Base-by-base conservation (phyloP, 2,113 vertebrate species). In the Dinomys branickii region DNA sequence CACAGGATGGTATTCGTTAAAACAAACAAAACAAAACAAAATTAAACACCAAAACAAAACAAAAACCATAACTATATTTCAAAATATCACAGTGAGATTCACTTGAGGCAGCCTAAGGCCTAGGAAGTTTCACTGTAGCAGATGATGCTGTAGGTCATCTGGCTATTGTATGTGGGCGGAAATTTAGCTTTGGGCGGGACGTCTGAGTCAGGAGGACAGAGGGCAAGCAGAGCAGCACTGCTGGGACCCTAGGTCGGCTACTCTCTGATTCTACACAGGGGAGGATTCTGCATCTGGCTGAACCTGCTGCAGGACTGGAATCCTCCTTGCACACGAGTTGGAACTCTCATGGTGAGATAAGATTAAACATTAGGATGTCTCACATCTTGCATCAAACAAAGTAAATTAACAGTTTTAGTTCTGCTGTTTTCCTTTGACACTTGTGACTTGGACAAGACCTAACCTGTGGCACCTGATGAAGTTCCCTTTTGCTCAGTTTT, bases 391-490 rank as follows among this genome's bases (percentile, higher is more conserved):
- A 56, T 22, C 35, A 69, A 85, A 17, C 0, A 41, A 78, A 83
- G 17, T 5, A 52, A 7, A n/a, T 80, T 26, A 75, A 22, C 50
- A 33, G n/a, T 87, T 93, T 94, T 82, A 87, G 26, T 63, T 78
- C 7, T 65, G 24, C 28, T 80, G 58, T 6, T 75, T 91, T 84
- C 47, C 78, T 93, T 77, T 58, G 59, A 82, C 19, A 88, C n/a
- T 91, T 67, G n/a, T 96, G 61, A 85, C 50, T 85, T 85, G 56
- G 44, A 65, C 52, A n/a, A 88, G 71, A 38, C 24, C 47, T 81
- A 17, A 91, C 28, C 7, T 75, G 80, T 80, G 78, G 67, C 12
- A 88, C 54, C 19, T 41, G 19, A 19, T 59, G 0, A 30, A 50
- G 8, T 61, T 83, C n/a, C 24, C 33, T 91, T 91, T 86, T 52